A percentile compares a stretch with the other conserved stretches of the same genome.
These are phyloP conservation scores for Limenitis arthemis DNA, from an alignment of 2,888 invertebrate genomes.

Conservation along the genomic window DNA sequence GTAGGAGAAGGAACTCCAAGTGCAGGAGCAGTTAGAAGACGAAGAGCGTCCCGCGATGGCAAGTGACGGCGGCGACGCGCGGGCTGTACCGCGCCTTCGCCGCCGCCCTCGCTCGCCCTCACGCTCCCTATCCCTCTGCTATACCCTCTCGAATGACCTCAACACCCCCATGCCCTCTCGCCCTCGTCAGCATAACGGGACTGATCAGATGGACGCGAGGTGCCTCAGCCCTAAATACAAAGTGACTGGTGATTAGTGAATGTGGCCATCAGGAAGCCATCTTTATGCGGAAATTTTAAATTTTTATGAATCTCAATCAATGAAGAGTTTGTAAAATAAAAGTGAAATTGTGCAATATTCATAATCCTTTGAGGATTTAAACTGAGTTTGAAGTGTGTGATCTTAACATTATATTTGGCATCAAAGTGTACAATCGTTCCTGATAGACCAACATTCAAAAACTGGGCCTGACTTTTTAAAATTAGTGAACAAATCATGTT, in stretches of 20 bases:
- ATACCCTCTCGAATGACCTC: conserved; percentile 29
- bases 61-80: conserved; percentile 79
- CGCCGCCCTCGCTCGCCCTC: conserved; percentile 24
- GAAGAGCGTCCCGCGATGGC: conserved; percentile 80
- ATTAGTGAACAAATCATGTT: conserved; percentile 67
- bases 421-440: conserved; percentile 21
- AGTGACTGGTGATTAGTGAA: conserved; percentile 6
- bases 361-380: conserved; percentile 20
- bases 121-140: conserved; percentile 29
- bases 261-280: conserved; percentile 9
- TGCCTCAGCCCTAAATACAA: not conserved
- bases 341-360: conserved; percentile 31
- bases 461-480: conserved; percentile 9
- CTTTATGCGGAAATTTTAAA: conserved; percentile 21
- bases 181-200: not conserved
- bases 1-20: conserved; percentile 46
- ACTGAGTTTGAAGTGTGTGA: conserved; percentile 26
- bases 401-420: conserved; percentile 20
- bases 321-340: conserved; percentile 27
- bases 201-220: not conserved
- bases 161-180: conserved; percentile 4
- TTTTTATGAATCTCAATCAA: conserved; percentile 33
- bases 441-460: conserved; percentile 6
- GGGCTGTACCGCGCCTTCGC: conserved; percentile 51
- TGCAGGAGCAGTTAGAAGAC: conserved; percentile 60